These are phyloP conservation scores for Megathymus violae DNA, from an alignment of 1,140 invertebrate species.

Conservation along the genomic window DNA sequence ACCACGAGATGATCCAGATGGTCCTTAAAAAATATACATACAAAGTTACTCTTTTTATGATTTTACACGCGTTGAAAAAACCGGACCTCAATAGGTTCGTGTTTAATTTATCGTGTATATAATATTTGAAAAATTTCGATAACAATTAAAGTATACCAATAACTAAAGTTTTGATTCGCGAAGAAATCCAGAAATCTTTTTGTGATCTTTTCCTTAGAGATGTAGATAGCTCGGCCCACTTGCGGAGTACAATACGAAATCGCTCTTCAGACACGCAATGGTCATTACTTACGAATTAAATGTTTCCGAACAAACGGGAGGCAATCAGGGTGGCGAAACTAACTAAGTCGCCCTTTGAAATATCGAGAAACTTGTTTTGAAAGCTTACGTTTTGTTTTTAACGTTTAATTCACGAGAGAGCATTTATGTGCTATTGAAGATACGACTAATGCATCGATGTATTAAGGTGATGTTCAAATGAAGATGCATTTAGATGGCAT, in stretches of 20 bases:
- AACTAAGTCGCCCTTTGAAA: slow-evolving; percentile 21
- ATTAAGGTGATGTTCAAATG: neutral
- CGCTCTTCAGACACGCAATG: slow-evolving; percentile 53
- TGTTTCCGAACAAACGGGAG: slow-evolving; percentile 36
- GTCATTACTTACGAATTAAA: slow-evolving; percentile 49
- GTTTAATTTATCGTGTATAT: too few species aligned
- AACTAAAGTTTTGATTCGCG: neutral
- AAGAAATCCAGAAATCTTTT: neutral
- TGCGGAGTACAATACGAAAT: slow-evolving; percentile 42
- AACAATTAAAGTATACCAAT: neutral
- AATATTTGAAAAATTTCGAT: too few species aligned
- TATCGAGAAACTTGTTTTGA: slow-evolving; percentile 13
- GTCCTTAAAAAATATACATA: too few species aligned
- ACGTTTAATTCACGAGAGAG: neutral
- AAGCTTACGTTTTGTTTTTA: neutral
- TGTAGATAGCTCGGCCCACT: slow-evolving; percentile 9
- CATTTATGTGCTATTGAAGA: too few species aligned
- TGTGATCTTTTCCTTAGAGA: slow-evolving; percentile 23
- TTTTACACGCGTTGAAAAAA: too few species aligned
- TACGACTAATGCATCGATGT: neutral
- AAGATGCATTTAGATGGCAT: slow-evolving; percentile 8
- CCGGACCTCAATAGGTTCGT: too few species aligned
- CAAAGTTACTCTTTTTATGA: too few species aligned
- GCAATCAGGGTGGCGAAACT: slow-evolving; percentile 27
- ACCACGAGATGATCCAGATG: too few species aligned